These are phyloP conservation scores for Myathropa florea DNA, from an alignment of 2,888 invertebrate genomes.

Conservation along the genomic window DNA sequence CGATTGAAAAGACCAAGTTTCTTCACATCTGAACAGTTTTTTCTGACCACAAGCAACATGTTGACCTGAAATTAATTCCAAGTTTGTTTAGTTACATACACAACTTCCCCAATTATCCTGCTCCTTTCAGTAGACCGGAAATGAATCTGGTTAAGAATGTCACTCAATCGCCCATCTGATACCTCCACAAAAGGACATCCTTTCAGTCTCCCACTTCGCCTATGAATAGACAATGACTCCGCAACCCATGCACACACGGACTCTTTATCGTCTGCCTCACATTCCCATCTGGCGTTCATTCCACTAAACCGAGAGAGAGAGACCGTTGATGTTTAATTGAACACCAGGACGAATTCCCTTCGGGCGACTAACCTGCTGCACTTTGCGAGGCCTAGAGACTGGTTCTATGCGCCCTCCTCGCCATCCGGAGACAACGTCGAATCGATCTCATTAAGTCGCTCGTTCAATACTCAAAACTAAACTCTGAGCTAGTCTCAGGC, in stretches of 20 bases:
- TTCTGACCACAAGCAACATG: no score
- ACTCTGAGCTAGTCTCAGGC: not conserved
- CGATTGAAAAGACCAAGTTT: no score
- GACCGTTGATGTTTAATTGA: slow-evolving; percentile 68
- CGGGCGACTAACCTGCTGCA: slow-evolving; percentile 61
- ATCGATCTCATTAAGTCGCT: slow-evolving; percentile 49
- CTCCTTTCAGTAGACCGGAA: not conserved
- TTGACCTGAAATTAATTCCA: no score
- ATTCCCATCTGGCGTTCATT: slow-evolving; percentile 53
- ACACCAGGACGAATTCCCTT: slow-evolving; percentile 69
- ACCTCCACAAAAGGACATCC: not conserved
- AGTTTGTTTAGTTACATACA: no score
- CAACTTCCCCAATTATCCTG: no score
- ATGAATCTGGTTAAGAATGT: not conserved
- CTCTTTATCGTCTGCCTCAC: not conserved
- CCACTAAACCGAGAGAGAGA: not conserved
- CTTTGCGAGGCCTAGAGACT: slow-evolving; percentile 33
- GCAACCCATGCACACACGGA: not conserved
- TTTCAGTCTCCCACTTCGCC: not conserved
- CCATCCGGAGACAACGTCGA: slow-evolving; percentile 37
- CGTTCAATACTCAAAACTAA: not conserved
- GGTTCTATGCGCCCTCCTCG: slow-evolving; percentile 32
- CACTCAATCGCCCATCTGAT: not conserved
- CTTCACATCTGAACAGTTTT: no score
- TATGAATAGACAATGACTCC: not conserved